A percentile compares a stretch with the other conserved stretches of the same genome.
phyloP scores from a whole-genome alignment of 2,797 vertebrate genomes.

The Gobionotothen gibberifrons region DNA sequence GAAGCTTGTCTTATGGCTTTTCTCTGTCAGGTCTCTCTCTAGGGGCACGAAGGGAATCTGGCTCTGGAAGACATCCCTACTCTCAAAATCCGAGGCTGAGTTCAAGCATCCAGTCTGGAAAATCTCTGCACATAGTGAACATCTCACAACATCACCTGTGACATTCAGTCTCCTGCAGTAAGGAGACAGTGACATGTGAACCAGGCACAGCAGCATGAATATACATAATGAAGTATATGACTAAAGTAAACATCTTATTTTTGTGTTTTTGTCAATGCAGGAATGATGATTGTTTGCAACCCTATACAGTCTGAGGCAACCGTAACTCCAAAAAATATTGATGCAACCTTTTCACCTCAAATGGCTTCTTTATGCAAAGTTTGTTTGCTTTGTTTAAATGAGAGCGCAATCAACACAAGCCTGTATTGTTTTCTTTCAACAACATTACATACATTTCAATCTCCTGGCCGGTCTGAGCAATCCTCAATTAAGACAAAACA shows the following conservation, averaged over 20 bases:
- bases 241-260: conserved; percentile 16
- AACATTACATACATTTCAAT: too few relatives aligned
- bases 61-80: conserved; percentile 58
- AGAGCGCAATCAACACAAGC: neutral
- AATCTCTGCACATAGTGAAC: conserved; percentile 24
- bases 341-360: neutral
- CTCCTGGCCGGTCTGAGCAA: neutral
- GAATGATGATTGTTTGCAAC: neutral
- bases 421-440: neutral
- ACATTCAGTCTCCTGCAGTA: conserved; percentile 28
- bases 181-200: conserved; percentile 22
- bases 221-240: neutral
- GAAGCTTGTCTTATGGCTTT: conserved; percentile 83
- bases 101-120: conserved; percentile 54
- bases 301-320: neutral
- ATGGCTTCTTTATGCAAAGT: neutral
- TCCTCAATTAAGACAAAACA: neutral
- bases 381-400: neutral
- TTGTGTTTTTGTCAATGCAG: neutral
- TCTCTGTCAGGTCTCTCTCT: conserved; percentile 75
- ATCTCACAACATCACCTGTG: conserved; percentile 33
- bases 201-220: conserved; percentile 1
- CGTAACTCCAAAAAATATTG: too few relatives aligned
- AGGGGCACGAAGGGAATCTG: conserved; percentile 61
- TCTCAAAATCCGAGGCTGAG: conserved; percentile 48